A percentile compares a stretch with the other conserved stretches of the same genome.
phyloP scores from a whole-genome alignment of 2,797 vertebrate species.

The Galago senegalensis region DNA sequence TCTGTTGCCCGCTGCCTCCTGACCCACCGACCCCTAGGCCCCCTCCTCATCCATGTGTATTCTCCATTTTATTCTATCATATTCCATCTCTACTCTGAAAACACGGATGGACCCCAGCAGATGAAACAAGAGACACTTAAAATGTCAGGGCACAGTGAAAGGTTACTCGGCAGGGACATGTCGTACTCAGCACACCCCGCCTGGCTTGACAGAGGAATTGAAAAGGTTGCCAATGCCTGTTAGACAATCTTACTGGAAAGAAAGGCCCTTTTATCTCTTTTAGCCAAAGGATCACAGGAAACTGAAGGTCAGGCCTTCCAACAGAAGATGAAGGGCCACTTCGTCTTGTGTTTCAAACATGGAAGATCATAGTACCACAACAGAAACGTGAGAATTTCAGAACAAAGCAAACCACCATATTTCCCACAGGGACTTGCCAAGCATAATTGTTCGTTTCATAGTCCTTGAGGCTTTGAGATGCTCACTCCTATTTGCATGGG shows the following conservation, averaged over 20 bases:
- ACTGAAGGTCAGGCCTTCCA: conserved; percentile 75
- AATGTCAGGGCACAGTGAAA: conserved; percentile 78
- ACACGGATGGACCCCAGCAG: not conserved
- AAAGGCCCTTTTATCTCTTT: conserved; percentile 80
- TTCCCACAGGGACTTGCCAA: conserved; percentile 59
- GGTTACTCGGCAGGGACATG: conserved; percentile 65
- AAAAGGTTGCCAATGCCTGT: conserved; percentile 74
- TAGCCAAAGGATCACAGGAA: conserved; percentile 77
- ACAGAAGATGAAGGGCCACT: conserved; percentile 80
- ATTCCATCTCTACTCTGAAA: conserved; percentile 62
- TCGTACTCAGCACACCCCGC: conserved; percentile 40
- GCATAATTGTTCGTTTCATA: conserved; percentile 58
- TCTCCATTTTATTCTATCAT: not conserved
- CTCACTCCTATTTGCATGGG: conserved; percentile 38
- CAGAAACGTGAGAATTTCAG: conserved; percentile 54
- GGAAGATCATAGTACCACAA: conserved; percentile 72
- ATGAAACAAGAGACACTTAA: conserved; percentile 65
- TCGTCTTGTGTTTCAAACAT: conserved; percentile 77
- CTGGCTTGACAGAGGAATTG: conserved; percentile 54
- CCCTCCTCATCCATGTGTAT: not conserved
- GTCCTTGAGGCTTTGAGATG: conserved; percentile 53
- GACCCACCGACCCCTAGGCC: not conserved
- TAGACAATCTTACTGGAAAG: conserved; percentile 67
- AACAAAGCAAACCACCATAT: conserved; percentile 41
- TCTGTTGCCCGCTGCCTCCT: not conserved